These are phyloP conservation scores for Knipowitschia caucasica DNA, from an alignment of 2,797 vertebrate species.

Conservation along the genomic window DNA sequence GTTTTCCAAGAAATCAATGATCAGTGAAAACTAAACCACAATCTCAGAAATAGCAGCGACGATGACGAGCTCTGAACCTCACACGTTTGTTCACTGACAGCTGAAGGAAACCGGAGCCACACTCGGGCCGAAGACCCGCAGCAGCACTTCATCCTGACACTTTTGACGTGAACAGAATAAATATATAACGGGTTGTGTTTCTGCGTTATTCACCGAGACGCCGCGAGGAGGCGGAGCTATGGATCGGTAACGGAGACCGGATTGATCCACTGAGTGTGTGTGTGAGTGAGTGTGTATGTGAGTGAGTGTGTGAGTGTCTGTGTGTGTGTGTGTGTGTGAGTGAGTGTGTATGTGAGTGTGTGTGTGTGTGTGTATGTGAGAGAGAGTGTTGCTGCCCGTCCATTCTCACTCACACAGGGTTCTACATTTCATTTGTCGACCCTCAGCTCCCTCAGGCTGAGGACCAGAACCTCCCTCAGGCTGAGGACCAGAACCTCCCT, in stretches of 20 bases:
- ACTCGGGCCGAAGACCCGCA: conserved; percentile 49
- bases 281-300: conserved; percentile 26
- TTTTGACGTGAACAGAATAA: conserved; percentile 64
- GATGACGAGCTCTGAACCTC: conserved; percentile 54
- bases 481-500: too few species aligned
- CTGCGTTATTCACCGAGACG: conserved; percentile 70
- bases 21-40: conserved; percentile 27
- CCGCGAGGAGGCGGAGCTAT: conserved; percentile 63
- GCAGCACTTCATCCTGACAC: conserved; percentile 70
- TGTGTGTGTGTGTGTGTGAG: conserved; percentile 23
- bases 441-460: too few species aligned
- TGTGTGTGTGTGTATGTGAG: conserved; percentile 26
- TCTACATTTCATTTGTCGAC: conserved; percentile 70
- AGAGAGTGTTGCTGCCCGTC: conserved; percentile 29
- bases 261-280: conserved; percentile 66
- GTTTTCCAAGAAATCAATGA: conserved; percentile 25
- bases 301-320: conserved; percentile 17
- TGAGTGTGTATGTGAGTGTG: conserved; percentile 17
- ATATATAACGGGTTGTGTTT: conserved; percentile 73
- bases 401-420: conserved; percentile 73
- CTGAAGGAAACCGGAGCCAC: conserved; percentile 58
- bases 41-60: conserved; percentile 45
- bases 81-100: conserved; percentile 56
- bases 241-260: conserved; percentile 80
- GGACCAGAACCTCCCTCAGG: too few species aligned